These are phyloP conservation scores for Drusus annulatus DNA, from an alignment of 1,140 invertebrate genomes.

Conservation along the genomic window DNA sequence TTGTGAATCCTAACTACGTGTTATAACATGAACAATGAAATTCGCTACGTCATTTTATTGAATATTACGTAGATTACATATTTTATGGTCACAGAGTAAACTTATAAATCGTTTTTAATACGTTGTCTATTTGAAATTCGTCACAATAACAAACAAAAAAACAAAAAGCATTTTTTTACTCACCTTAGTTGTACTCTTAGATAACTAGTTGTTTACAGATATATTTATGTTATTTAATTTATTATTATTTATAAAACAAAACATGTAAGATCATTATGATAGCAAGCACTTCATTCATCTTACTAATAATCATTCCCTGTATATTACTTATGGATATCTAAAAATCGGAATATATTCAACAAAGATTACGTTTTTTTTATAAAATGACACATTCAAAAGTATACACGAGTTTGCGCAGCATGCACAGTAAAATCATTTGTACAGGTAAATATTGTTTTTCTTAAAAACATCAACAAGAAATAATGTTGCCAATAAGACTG, in stretches of 20 bases:
- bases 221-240: too few relatives aligned
- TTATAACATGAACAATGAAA: conserved; percentile 14
- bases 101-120: background rate
- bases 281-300: background rate
- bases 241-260: background rate
- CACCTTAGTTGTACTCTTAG: too few relatives aligned
- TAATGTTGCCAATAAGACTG: background rate
- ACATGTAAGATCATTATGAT: background rate
- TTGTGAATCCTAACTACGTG: background rate
- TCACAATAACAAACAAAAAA: background rate
- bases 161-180: too few relatives aligned
- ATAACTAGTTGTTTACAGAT: too few relatives aligned
- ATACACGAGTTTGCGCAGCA: too few relatives aligned
- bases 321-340: background rate
- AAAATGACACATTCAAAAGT: conserved; percentile 27
- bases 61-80: conserved; percentile 15
- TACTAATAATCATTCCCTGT: conserved; percentile 27
- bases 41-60: conserved; percentile 2
- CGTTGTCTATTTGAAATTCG: conserved; percentile 38
- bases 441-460: background rate
- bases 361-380: background rate
- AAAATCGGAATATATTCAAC: background rate
- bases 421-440: background rate
- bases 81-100: conserved; percentile 22
- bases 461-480: background rate